Conservation (phyloP, 2,888 invertebrate genomes). For the Athalia rosae region DNA sequence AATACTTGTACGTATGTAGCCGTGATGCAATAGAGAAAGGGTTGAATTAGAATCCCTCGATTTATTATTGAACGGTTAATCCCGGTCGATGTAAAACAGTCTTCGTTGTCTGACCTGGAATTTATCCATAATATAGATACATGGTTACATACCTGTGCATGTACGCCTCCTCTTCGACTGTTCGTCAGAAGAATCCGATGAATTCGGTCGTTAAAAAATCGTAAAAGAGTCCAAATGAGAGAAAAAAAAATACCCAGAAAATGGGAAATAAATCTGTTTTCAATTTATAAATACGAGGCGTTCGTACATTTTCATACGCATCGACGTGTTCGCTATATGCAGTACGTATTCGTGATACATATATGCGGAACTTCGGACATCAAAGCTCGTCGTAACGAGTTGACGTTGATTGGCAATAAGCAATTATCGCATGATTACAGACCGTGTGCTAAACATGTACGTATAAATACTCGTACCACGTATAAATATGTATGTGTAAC, state of each 20-base stretch:
- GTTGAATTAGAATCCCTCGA: not conserved
- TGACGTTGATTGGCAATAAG: slow-evolving; percentile 24
- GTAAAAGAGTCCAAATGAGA: not conserved
- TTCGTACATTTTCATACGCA: too few species aligned
- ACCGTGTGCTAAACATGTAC: not conserved
- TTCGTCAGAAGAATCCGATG: not conserved
- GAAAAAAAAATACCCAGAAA: not conserved
- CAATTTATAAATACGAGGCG: too few species aligned
- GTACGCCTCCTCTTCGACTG: not conserved
- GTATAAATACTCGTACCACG: too few species aligned
- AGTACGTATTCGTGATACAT: too few species aligned
- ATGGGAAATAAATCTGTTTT: too few species aligned
- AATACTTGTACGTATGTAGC: too few species aligned
- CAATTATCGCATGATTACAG: slow-evolving; percentile 23
- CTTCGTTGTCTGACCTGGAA: not conserved
- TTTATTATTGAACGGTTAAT: slow-evolving; percentile 11
- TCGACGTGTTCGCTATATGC: too few species aligned
- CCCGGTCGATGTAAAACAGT: not conserved
- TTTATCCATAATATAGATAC: too few species aligned
- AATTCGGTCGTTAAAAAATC: not conserved
- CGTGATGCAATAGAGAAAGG: too few species aligned
- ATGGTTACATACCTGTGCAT: too few species aligned
- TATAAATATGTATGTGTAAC: too few species aligned
- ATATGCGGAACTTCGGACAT: not conserved
- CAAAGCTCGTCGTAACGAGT: not conserved